Percentiles rank a stretch among this genome's conserved stretches.
These are phyloP conservation scores for Pleuronectes platessa DNA, from an alignment of 2,113 vertebrate genomes.

Conservation along the genomic window DNA sequence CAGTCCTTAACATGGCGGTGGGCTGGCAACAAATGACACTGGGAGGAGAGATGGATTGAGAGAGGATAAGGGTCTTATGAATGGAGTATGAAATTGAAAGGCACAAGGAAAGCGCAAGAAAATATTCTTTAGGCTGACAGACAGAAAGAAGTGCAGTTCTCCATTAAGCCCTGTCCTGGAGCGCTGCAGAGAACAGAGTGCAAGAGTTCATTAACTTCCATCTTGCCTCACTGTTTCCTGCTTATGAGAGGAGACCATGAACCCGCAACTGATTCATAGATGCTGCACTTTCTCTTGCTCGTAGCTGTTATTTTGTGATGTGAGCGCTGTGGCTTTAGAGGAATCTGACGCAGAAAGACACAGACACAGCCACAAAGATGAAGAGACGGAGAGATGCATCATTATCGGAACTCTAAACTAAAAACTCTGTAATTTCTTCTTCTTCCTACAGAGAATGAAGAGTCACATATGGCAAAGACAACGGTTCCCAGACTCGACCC, in stretches of 20 bases:
- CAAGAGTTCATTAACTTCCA: conserved; percentile 74
- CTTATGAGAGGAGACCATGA: conserved; percentile 47
- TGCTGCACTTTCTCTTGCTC: conserved; percentile 9
- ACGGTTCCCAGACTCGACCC: too few species aligned
- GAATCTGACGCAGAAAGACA: conserved; percentile 13
- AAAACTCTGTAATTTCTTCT: conserved; percentile 19
- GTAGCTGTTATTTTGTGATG: conserved; percentile 38
- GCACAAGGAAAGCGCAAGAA: not conserved
- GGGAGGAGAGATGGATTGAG: not conserved
- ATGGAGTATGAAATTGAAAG: conserved; percentile 30
- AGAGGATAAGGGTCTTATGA: conserved; percentile 10
- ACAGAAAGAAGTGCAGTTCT: conserved; percentile 31
- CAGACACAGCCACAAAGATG: conserved; percentile 11
- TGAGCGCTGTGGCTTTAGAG: conserved; percentile 17
- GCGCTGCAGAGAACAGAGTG: conserved; percentile 52
- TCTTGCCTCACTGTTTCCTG: conserved; percentile 61
- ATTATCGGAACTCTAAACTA: conserved; percentile 38
- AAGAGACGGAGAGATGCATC: conserved; percentile 27
- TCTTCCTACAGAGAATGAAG: not conserved
- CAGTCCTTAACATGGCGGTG: not conserved
- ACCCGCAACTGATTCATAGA: conserved; percentile 41
- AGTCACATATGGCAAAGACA: not conserved
- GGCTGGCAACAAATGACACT: too few species aligned
- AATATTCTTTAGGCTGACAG: conserved; percentile 25
- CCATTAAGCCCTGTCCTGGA: conserved; percentile 59